phyloP scores from a whole-genome alignment of 2,113 vertebrate species.

The Xiphophorus couchianus region DNA sequence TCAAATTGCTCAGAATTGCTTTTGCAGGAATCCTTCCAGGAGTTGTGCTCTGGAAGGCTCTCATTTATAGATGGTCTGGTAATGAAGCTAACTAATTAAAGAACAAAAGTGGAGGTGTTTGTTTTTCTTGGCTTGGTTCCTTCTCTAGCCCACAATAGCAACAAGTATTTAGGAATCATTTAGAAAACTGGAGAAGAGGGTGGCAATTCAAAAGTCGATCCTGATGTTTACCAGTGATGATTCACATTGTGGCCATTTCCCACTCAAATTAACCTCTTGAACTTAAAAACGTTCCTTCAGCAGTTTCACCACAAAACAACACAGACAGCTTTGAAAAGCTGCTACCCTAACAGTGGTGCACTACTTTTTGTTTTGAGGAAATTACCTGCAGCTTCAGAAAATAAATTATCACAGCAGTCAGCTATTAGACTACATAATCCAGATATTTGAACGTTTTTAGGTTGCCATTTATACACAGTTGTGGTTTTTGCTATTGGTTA shows the following conservation, averaged over 20 bases:
- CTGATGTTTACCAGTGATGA: conserved; percentile 18
- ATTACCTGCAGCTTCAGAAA: neutral
- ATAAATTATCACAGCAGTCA: neutral
- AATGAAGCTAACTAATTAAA: conserved; percentile 32
- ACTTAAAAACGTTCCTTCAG: conserved; percentile 9
- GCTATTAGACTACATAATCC: neutral
- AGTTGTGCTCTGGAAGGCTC: neutral
- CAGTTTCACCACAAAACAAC: neutral
- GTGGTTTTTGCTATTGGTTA: neutral
- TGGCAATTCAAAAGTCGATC: conserved; percentile 6
- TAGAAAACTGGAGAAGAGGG: conserved; percentile 16
- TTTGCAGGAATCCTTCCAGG: neutral
- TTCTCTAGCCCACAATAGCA: conserved; percentile 18
- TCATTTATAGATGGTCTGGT: neutral
- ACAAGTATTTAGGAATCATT: conserved; percentile 10
- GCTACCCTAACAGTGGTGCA: neutral
- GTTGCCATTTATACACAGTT: neutral
- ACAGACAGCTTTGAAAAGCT: neutral
- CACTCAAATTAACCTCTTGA: conserved; percentile 21
- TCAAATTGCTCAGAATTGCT: conserved; percentile 16
- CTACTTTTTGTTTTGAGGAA: neutral
- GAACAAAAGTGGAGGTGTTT: conserved; percentile 2
- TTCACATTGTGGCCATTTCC: conserved; percentile 13
- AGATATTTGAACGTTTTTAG: neutral
- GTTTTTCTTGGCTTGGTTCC: conserved; percentile 11